Evolutionary conservation across 2,113 vertebrate species (phyloP), one percentile per base, ranked within the genome.

Genomic region (Microtus oregoni): DNA sequence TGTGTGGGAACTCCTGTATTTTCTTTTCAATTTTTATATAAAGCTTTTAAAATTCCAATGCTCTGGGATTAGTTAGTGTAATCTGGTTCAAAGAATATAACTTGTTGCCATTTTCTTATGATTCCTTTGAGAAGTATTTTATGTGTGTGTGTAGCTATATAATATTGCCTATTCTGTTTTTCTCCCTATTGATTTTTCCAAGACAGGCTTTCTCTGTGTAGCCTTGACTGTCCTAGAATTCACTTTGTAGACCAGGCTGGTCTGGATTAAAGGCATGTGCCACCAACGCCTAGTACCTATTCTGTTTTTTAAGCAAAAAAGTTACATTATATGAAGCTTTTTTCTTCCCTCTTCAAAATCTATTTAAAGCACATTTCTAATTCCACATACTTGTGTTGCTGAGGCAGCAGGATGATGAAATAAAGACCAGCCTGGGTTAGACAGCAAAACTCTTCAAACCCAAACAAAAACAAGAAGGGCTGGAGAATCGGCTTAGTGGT

Each of bases 101-200:
- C 32, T 91, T 79, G 17, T 77, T 95, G 24, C 38, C 22, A 38
- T 93, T 92, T 93, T 95, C 72, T 75, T 70, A 19, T 73, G 91
- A 89, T 41, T 92, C 24, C 52, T 95, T 90, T 94, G n/a, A 90
- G 75, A 91, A 47, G 65, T 1, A 77, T 72, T 90, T 92, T 95
- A 78, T 77, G 35, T 73, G 13, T 77, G 26, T 55, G 55, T 58
- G 0, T 58, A 58, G 17, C 55, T 58, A 58, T 58, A 58, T 58
- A 58, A 58, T 58, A 58, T 58, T 19, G 5, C 19, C 55, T 58
- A 20, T 6, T 65, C 65, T 67, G 65, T 67, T 67, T 67, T 67
- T 30, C 12, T 67, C 28, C 28, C 65, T 28, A 12, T 67, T 67
- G 65, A 28, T 30, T 67, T 67, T 67, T 67, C 65, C 28, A 67